A percentile compares a stretch with the other conserved stretches of the same genome.
These are phyloP conservation scores for Centropyge bicolor DNA, from an alignment of 2,797 vertebrate species.

Conservation along the genomic window DNA sequence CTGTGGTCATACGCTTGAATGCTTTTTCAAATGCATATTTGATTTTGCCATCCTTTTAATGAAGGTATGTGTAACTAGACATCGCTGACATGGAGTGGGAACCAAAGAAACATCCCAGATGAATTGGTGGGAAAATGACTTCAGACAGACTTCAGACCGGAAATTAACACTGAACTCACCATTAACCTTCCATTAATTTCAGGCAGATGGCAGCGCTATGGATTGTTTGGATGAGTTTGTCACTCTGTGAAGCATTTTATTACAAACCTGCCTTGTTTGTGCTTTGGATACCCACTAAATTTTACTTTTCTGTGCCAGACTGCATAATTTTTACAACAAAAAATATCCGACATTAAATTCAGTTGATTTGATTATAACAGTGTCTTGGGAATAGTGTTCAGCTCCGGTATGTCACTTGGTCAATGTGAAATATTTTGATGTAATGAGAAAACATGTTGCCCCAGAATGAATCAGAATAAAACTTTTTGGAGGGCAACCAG, in stretches of 20 bases:
- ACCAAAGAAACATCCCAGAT: conserved; percentile 48
- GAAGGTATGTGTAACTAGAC: background rate
- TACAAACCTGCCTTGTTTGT: conserved; percentile 39
- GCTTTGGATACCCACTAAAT: conserved; percentile 25
- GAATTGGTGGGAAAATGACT: conserved; percentile 67
- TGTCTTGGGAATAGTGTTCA: conserved; percentile 21
- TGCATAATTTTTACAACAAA: conserved; percentile 1
- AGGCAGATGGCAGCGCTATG: conserved; percentile 54
- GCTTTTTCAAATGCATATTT: background rate
- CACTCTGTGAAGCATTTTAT: conserved; percentile 37
- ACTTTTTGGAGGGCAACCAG: conserved; percentile 13
- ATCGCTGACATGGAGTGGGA: conserved; percentile 29
- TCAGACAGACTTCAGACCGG: conserved; percentile 62
- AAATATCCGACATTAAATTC: background rate
- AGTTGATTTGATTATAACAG: conserved; percentile 8
- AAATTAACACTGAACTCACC: conserved; percentile 73
- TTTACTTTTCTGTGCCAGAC: conserved; percentile 6
- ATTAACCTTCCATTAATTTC: conserved; percentile 74
- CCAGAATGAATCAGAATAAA: conserved; percentile 21
- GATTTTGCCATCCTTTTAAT: background rate
- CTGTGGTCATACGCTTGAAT: background rate
- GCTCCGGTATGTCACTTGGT: conserved; percentile 10
- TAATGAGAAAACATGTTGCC: conserved; percentile 3
- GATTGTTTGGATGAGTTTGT: conserved; percentile 58
- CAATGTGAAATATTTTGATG: conserved; percentile 40